These are phyloP conservation scores for Lithobates pipiens DNA, from an alignment of 2,797 vertebrate genomes.

Conservation along the genomic window DNA sequence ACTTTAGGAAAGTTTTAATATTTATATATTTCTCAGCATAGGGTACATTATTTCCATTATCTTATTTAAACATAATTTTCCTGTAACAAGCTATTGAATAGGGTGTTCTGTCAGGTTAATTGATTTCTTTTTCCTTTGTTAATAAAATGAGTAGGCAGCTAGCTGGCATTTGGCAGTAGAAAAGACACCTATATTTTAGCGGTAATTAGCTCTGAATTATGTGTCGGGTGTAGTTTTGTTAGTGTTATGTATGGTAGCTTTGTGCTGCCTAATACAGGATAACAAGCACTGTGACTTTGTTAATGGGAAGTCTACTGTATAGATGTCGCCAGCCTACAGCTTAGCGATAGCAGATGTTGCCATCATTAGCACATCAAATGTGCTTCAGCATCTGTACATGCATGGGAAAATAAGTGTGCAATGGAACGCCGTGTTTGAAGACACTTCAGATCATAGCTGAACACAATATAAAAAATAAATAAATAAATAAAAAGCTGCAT, in stretches of 20 bases:
- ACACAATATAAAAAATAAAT: background rate
- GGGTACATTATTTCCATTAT: background rate
- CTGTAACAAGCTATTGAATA: background rate
- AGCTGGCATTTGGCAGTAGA: background rate
- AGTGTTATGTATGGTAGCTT: background rate
- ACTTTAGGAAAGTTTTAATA: too few relatives aligned
- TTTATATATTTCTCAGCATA: background rate
- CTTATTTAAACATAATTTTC: background rate
- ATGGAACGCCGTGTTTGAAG: background rate
- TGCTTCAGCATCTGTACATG: slow-evolving; percentile 35
- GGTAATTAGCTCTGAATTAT: background rate
- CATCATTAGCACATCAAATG: slow-evolving; percentile 12
- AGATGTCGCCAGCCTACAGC: background rate
- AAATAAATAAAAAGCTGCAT: background rate
- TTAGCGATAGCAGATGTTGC: slow-evolving; percentile 23
- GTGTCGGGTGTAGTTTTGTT: background rate
- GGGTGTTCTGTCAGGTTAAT: background rate
- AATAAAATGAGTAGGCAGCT: background rate
- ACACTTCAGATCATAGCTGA: slow-evolving; percentile 1
- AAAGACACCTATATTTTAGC: background rate
- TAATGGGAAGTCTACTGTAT: slow-evolving; percentile 9
- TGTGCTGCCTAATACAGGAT: background rate
- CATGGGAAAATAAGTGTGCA: background rate
- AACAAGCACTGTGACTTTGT: background rate
- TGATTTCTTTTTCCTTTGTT: background rate